These are phyloP conservation scores for Spheniscus mendiculus DNA, from an alignment of 2,113 vertebrate genomes.

Conservation along the genomic window DNA sequence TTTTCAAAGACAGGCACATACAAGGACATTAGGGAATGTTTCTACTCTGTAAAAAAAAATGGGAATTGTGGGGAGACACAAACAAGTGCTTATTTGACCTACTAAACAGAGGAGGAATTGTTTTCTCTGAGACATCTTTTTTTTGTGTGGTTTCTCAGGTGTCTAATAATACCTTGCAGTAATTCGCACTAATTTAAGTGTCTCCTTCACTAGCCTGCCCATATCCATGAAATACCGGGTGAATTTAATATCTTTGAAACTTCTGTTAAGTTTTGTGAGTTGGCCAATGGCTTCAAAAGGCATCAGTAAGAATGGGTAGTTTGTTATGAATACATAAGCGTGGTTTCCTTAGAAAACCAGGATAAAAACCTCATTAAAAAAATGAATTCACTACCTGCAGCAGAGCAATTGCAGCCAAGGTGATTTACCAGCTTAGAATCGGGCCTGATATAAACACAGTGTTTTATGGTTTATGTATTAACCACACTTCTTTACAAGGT, in stretches of 20 bases:
- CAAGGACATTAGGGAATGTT: neutral
- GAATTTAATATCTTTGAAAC: neutral
- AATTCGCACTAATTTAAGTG: neutral
- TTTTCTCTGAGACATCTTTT: neutral
- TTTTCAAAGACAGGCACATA: neutral
- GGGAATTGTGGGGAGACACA: neutral
- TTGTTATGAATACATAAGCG: neutral
- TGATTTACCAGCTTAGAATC: neutral
- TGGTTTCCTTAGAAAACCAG: neutral
- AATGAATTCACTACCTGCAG: neutral
- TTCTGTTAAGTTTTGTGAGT: neutral
- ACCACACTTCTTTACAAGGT: neutral
- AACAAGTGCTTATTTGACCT: neutral
- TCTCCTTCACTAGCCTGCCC: neutral
- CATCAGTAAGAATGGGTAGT: neutral
- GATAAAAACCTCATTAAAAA: neutral
- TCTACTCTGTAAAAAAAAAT: neutral
- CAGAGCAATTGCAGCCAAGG: neutral
- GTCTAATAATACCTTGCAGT: conserved; percentile 4
- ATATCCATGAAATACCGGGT: neutral
- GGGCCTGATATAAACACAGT: neutral
- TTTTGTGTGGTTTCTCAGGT: neutral
- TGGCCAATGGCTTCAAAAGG: neutral
- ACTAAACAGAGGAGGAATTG: conserved; percentile 2
- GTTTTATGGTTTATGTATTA: neutral